Percentiles rank a stretch among this genome's conserved stretches.
Conservation (phyloP, 2,888 invertebrate genomes). For the Neocrepidodera transversa region DNA sequence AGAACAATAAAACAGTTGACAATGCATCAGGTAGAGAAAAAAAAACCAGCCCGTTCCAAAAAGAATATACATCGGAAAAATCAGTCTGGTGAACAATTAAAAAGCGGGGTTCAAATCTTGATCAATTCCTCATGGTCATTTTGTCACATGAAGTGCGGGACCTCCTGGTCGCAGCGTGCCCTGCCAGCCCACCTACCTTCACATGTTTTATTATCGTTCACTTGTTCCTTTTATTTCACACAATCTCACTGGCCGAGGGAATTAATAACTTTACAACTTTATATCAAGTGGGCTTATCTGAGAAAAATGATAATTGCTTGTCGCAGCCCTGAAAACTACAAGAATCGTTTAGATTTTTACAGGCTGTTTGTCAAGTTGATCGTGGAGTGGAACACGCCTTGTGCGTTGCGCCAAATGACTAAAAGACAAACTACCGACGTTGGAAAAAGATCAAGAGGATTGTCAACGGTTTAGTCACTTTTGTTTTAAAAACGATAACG, state of each 20-base stretch:
- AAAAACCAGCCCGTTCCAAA: slow-evolving; percentile 25
- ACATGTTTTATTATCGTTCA: slow-evolving; percentile 57
- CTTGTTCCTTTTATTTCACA: slow-evolving; percentile 54
- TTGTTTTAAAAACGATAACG: too few relatives aligned
- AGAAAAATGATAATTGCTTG: slow-evolving; percentile 36
- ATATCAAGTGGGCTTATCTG: slow-evolving; percentile 49
- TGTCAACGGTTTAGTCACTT: too few relatives aligned
- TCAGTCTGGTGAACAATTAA: slow-evolving; percentile 59
- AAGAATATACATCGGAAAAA: slow-evolving; percentile 47
- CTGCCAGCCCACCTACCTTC: slow-evolving; percentile 58
- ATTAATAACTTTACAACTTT: slow-evolving; percentile 57
- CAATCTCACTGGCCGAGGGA: slow-evolving; percentile 52
- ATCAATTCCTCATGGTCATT: slow-evolving; percentile 60
- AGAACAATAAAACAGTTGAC: slow-evolving; percentile 21
- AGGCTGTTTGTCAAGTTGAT: slow-evolving; percentile 25
- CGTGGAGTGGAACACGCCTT: slow-evolving; percentile 18
- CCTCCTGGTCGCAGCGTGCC: slow-evolving; percentile 58
- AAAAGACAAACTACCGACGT: too few relatives aligned
- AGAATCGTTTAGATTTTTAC: slow-evolving; percentile 35
- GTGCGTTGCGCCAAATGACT: slow-evolving; percentile 1
- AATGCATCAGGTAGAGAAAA: slow-evolving; percentile 26
- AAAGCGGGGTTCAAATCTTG: slow-evolving; percentile 59
- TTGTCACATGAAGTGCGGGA: slow-evolving; percentile 60
- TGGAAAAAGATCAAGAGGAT: too few relatives aligned
- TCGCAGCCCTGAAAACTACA: slow-evolving; percentile 32